Base-by-base conservation (phyloP, 2,113 vertebrate species). In the Coregonus clupeaformis region DNA sequence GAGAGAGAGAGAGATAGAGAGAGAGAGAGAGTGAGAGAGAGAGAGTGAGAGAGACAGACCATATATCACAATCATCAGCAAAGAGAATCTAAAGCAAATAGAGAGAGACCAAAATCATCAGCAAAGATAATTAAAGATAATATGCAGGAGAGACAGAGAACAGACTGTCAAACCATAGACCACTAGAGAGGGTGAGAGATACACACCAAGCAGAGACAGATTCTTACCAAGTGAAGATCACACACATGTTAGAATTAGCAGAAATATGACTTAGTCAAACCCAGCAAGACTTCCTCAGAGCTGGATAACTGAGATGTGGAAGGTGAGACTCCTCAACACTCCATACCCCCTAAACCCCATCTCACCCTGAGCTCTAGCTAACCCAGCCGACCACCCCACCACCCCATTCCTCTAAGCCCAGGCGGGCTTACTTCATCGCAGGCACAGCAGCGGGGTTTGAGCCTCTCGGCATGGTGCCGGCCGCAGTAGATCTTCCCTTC, bases 401-500 rank as follows among this genome's bases (percentile, higher is more conserved):
- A 55, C 60, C 62, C 47, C 79, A 77, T 49, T 77, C 78, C 81
- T 76, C 65, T 11, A 22, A 68, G 74, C 69, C 76, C 78, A 79
- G 82, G 72, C 68, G 77, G 68, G 47, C 94, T 89, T 71, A 99
- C 98, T 96, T 99, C 97, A 1, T 99, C 97, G 0, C 98, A 99
- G 0, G 97, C 97, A 0, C 97, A 96, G 1, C 98, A 99, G 85
- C 97, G 96, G 0, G 98, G 98, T 85, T 99, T 99, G 84, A 98
- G 92, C 86, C 95, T 96, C 86, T 99, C 98, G 0, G 98, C 96
- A 0, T 99, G 97, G 88, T 99, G 98, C 76, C 97, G 88, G 77
- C 98, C 98, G 3, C 98, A 99, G 90, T 94, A 97, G 87, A 99
- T 94, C 92, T 98, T 98, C 74, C 97, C 97, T 1, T 99, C 97